Conservation (phyloP, 2,888 invertebrate species). For the Ectobius pallidus region DNA sequence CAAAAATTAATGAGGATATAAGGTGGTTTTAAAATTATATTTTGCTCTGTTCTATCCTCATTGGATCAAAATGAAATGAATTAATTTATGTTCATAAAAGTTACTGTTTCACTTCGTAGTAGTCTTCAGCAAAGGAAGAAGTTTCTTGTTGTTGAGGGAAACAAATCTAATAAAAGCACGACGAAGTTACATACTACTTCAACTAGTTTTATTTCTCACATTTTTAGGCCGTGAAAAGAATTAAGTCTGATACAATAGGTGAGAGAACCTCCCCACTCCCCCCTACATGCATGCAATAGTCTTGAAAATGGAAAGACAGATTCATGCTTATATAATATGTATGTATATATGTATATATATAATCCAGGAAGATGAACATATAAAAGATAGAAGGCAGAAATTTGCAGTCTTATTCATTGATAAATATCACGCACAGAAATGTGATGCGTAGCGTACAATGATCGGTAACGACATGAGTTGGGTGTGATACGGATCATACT, state of each 20-base stretch:
- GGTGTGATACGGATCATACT: neutral
- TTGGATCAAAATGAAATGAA: no score
- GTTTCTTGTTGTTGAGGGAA: no score
- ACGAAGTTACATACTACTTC: no score
- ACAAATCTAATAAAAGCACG: neutral
- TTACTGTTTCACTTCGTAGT: no score
- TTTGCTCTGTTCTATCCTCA: no score
- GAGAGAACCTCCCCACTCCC: neutral
- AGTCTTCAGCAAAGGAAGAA: no score
- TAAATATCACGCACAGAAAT: slow-evolving; percentile 37
- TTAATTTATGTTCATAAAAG: no score
- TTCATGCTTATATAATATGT: slow-evolving; percentile 1
- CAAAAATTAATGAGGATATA: no score
- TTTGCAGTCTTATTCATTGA: slow-evolving; percentile 41
- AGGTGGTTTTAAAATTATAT: no score
- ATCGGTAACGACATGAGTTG: slow-evolving; percentile 22
- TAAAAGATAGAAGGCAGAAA: slow-evolving; percentile 40
- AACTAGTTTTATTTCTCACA: neutral
- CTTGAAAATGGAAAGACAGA: slow-evolving; percentile 26
- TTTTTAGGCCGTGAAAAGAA: slow-evolving; percentile 4
- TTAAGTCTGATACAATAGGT: neutral
- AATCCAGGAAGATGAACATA: slow-evolving; percentile 29
- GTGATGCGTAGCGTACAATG: slow-evolving; percentile 20
- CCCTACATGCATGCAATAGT: slow-evolving; percentile 23
- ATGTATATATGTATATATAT: slow-evolving; percentile 2